Evolutionary conservation across 2,113 vertebrate species (phyloP), one percentile per base, ranked within the genome.

Genomic region (Podarcis cretensis): DNA sequence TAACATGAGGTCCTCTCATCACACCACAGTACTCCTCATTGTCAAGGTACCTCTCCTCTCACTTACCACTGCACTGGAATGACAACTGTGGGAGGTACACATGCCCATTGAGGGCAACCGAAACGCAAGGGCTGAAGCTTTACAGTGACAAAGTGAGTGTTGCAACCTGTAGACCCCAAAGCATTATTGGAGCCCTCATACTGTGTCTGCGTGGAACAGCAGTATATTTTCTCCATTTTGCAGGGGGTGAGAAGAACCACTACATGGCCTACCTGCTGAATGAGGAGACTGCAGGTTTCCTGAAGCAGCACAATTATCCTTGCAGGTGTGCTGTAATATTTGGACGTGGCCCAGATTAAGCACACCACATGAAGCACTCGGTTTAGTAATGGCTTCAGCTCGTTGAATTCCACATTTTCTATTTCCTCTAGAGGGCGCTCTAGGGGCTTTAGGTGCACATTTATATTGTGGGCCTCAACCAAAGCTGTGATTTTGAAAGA

Each of bases 271-370:
- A 99, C 99, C 98, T 98, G 98, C 82, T 98, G 97, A 18, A 99
- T 96, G 91, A 99, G 97, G 12, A 99, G 98, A 96, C 98, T 98
- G 95, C 98, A 98, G 79, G 97, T 97, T 93, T 98, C 98, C 90
- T 98, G 98, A 32, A 99, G 97, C 82, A 99, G 97, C 84, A 98
- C 97, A 0, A 97, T 96, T 21, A 99, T 81, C 85, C 97, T 94
- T 14, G 92, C 71, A 0, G 98, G 98, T 73, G 94, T 94, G 66
- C 90, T 96, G 96, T 98, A 99, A 95, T 97, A 96, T 88, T 92
- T 94, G 91, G 96, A 99, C 21, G 95, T 97, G 59, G 94, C 97
- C 99, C 98, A 99, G 80, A 98, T 91, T 90, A 98, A 95, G 78
- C 98, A 99, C 48, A 99, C 95, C 3, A 96, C 91, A 0, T 99